A percentile compares a stretch with the other conserved stretches of the same genome.
Conservation (phyloP, 1,140 invertebrate genomes). For the Scaptomyza graminum region DNA sequence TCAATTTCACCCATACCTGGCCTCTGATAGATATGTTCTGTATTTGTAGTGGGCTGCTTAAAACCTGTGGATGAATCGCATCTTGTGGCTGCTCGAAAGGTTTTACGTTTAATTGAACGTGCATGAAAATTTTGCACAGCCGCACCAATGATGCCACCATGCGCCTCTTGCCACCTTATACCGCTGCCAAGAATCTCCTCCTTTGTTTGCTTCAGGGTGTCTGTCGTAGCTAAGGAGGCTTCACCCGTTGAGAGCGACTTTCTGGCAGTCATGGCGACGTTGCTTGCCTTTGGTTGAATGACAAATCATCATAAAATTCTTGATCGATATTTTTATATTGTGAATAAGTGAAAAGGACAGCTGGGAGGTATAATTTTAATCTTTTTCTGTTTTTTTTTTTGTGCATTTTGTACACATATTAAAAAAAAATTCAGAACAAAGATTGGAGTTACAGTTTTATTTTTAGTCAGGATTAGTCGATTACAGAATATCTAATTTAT, state of each 20-base stretch:
- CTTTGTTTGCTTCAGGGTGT: conserved; percentile 31
- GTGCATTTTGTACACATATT: no score
- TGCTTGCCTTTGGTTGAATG: conserved; percentile 79
- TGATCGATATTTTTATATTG: conserved; percentile 82
- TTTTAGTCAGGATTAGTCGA: no score
- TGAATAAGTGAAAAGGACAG: conserved; percentile 53
- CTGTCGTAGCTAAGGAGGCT: conserved; percentile 43
- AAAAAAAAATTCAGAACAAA: no score
- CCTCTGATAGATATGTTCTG: conserved; percentile 73
- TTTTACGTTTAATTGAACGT: conserved; percentile 74
- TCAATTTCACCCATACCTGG: conserved; percentile 14
- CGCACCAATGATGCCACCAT: conserved; percentile 75
- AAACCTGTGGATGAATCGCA: conserved; percentile 36
- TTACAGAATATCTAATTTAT: no score
- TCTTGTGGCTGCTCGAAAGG: conserved; percentile 25
- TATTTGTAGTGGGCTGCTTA: conserved; percentile 12
- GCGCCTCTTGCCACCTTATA: conserved; percentile 76
- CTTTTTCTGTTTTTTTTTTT: conserved; percentile 24
- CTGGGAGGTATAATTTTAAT: conserved; percentile 52
- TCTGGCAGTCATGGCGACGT: conserved; percentile 50
- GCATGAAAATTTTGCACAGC: conserved; percentile 76
- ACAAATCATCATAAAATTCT: conserved; percentile 83
- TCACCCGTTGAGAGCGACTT: conserved; percentile 55
- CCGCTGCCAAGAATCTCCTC: conserved; percentile 62
- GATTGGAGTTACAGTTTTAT: no score